Percentiles rank a stretch among this genome's conserved stretches.
phyloP scores from a whole-genome alignment of 2,797 vertebrate genomes.

The Cheirogaleus major region DNA sequence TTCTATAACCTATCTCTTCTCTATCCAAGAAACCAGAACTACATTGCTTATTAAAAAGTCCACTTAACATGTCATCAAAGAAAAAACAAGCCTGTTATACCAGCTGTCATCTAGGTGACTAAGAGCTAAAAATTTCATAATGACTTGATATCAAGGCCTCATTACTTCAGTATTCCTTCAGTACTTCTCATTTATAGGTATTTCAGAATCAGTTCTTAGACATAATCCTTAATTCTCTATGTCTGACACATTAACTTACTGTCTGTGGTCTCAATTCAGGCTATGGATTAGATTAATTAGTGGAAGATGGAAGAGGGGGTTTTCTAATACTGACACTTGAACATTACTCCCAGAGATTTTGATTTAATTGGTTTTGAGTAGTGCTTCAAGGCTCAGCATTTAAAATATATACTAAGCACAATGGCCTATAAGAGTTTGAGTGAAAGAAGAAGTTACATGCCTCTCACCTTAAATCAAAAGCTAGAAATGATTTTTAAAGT shows the following conservation, averaged over 20 bases:
- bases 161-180: background rate
- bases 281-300: background rate
- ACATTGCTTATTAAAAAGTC: background rate
- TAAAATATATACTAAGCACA: background rate
- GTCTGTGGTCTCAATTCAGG: background rate
- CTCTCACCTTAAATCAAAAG: background rate
- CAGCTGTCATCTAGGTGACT: background rate
- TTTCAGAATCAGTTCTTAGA: background rate
- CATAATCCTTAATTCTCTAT: background rate
- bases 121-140: background rate
- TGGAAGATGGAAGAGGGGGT: background rate
- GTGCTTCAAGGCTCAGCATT: background rate
- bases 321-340: background rate
- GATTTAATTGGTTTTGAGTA: background rate
- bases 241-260: background rate
- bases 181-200: background rate
- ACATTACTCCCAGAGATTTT: background rate
- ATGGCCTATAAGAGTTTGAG: background rate
- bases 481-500: background rate
- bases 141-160: background rate
- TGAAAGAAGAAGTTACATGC: background rate
- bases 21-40: background rate
- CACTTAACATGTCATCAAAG: background rate
- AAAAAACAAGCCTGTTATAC: background rate
- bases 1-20: background rate